These are phyloP conservation scores for Champsocephalus gunnari DNA, from an alignment of 2,797 vertebrate species.

Conservation along the genomic window DNA sequence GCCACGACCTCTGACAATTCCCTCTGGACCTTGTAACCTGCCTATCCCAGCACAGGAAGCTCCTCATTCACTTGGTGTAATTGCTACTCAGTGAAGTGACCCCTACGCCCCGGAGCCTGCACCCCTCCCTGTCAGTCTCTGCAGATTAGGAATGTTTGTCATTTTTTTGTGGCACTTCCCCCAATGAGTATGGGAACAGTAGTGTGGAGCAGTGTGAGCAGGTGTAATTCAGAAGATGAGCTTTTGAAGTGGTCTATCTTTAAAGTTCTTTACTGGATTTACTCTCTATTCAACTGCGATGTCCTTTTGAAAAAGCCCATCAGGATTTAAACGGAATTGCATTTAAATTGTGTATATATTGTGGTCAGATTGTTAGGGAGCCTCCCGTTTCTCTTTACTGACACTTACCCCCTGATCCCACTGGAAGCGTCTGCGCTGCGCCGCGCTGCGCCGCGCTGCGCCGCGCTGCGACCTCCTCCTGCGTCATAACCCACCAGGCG, in stretches of 20 bases:
- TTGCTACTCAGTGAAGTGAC: slow-evolving; percentile 55
- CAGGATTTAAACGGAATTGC: slow-evolving; percentile 6
- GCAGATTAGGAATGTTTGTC: slow-evolving; percentile 33
- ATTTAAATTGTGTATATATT: background rate
- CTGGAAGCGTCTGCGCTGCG: too few relatives aligned
- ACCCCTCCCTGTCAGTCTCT: slow-evolving; percentile 37
- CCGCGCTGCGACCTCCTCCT: too few relatives aligned
- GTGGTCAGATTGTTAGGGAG: slow-evolving; percentile 22
- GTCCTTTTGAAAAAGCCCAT: background rate
- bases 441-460: too few relatives aligned
- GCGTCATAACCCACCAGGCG: too few relatives aligned
- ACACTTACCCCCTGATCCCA: background rate
- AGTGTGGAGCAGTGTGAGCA: background rate
- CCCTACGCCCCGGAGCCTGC: slow-evolving; percentile 33
- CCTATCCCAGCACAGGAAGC: slow-evolving; percentile 75
- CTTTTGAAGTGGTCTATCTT: background rate
- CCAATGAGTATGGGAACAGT: background rate
- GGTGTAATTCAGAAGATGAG: background rate
- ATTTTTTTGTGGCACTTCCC: slow-evolving; percentile 16
- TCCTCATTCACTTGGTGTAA: slow-evolving; percentile 59
- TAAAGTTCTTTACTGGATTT: background rate
- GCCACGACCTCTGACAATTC: slow-evolving; percentile 67
- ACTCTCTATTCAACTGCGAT: background rate
- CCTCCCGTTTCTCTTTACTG: slow-evolving; percentile 22
- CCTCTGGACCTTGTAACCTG: slow-evolving; percentile 59